These are phyloP conservation scores for Clarias macrocephalus DNA, from an alignment of 2,113 vertebrate species.

Conservation along the genomic window DNA sequence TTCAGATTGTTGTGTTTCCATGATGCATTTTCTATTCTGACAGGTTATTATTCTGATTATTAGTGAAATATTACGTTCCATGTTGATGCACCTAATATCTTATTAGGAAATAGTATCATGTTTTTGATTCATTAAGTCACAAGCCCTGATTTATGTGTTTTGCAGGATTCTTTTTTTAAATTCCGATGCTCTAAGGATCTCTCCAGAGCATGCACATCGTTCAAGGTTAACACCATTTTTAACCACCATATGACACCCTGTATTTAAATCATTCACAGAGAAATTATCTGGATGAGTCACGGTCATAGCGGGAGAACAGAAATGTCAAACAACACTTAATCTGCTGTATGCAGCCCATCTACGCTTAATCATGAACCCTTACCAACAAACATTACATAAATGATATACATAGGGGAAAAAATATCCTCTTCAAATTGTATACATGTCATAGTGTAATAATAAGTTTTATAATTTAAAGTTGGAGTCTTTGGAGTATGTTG, in stretches of 20 bases:
- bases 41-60: too few species aligned
- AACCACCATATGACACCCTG: neutral
- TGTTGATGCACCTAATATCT: too few species aligned
- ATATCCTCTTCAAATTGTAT: neutral
- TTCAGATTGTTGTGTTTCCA: too few species aligned
- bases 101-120: too few species aligned
- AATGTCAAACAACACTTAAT: neutral
- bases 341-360: neutral
- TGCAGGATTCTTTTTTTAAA: too few species aligned
- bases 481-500: neutral
- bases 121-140: too few species aligned
- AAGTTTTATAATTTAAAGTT: neutral
- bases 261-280: slow-evolving; percentile 1
- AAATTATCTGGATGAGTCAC: neutral
- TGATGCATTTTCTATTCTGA: too few species aligned
- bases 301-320: neutral
- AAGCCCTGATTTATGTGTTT: too few species aligned
- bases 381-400: neutral
- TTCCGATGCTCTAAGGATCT: too few species aligned
- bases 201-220: neutral
- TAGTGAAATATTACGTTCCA: too few species aligned
- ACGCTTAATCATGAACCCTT: neutral
- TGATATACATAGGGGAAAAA: neutral
- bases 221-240: slow-evolving; percentile 11
- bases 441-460: neutral